Evolutionary conservation across 2,888 invertebrate genomes (phyloP), one percentile per base, ranked within the genome.

Genomic region (Drosophila tanythrix): DNA sequence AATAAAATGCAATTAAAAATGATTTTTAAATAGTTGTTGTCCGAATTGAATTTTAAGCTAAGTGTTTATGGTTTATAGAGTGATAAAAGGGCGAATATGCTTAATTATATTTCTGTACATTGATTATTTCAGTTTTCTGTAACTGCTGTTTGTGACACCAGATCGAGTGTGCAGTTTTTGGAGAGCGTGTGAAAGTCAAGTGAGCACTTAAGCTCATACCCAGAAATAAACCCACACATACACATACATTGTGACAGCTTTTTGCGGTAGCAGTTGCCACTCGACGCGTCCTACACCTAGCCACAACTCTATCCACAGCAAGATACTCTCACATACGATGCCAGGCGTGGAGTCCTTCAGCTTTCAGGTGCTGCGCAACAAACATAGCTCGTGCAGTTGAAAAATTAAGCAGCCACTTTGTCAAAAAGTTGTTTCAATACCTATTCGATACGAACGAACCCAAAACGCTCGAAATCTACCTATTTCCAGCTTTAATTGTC

Each of bases 351-450:
- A 36, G 52, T 56, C 13, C 71, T 66, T 36, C 57, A 57, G 56
- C 52, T 35, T 56, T 55, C 60, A 51, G 43, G 58, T 51, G 35
- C 27, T 57, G 48, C 33, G 25, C 35, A 58, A 64, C 61, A 63
- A 73, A 61, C 68, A 40, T 52, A 36, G 50, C 63, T 63, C 56
- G 59, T 66, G 76, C 83, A 84, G 83, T 89, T 83, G 89, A 89
- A 84, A 87, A 87, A 84, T 87, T 89, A 87, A 87, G 81, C 89
- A 89, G 86, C 71, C 89, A 87, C 86, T 87, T 87, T 87, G 79
- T 87, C 86, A 87, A 87, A 85, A 86, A 83, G 82, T 81, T 79
- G 75, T 76, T 81, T 81, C 80, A 83, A 79, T 83, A 83, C 43
- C 21, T 18, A 18, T 46, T 46, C 50, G 27, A 53, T 55, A 43